A percentile compares a stretch with the other conserved stretches of the same genome.
Evolutionary conservation across 2,888 invertebrate genomes (phyloP).

Genomic region (Lucinisca nassula): DNA sequence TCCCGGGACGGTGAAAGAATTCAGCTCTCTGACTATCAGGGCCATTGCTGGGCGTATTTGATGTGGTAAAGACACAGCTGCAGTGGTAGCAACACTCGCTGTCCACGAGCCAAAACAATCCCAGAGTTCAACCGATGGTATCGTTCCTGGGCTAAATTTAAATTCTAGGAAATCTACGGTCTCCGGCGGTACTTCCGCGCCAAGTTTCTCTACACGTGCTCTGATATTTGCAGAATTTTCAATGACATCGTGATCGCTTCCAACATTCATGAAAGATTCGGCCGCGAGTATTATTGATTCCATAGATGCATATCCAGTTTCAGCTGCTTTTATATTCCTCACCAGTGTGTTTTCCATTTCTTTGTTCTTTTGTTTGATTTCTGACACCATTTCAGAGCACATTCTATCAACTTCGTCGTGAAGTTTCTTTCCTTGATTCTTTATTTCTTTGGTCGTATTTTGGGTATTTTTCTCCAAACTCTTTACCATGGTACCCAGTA

Average conservation of each 20-base stretch:
- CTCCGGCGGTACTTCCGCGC: slow-evolving; percentile 61
- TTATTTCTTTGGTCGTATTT: slow-evolving; percentile 67
- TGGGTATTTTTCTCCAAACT: slow-evolving; percentile 65
- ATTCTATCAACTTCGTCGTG: slow-evolving; percentile 69
- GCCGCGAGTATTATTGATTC: slow-evolving; percentile 68
- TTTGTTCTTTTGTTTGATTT: slow-evolving; percentile 69
- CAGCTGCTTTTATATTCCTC: slow-evolving; percentile 57
- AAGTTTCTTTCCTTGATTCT: slow-evolving; percentile 59
- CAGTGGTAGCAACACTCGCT: slow-evolving; percentile 64
- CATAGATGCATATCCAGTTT: slow-evolving; percentile 63
- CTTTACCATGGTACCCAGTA: slow-evolving; percentile 58
- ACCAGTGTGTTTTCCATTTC: slow-evolving; percentile 65
- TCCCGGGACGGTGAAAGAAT: slow-evolving; percentile 58
- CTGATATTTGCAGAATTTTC: slow-evolving; percentile 66
- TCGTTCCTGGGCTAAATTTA: slow-evolving; percentile 65
- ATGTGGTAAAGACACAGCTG: slow-evolving; percentile 58
- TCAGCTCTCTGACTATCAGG: slow-evolving; percentile 61
- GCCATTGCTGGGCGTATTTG: slow-evolving; percentile 70
- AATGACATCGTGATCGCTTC: slow-evolving; percentile 69
- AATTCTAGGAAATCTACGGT: slow-evolving; percentile 66
- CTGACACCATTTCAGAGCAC: slow-evolving; percentile 65
- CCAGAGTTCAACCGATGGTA: slow-evolving; percentile 65
- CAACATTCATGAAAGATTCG: slow-evolving; percentile 66
- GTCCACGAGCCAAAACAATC: slow-evolving; percentile 69
- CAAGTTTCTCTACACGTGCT: slow-evolving; percentile 63